Evolutionary conservation across 2,888 invertebrate genomes (phyloP).

Genomic region (Sphinx pinastri): DNA sequence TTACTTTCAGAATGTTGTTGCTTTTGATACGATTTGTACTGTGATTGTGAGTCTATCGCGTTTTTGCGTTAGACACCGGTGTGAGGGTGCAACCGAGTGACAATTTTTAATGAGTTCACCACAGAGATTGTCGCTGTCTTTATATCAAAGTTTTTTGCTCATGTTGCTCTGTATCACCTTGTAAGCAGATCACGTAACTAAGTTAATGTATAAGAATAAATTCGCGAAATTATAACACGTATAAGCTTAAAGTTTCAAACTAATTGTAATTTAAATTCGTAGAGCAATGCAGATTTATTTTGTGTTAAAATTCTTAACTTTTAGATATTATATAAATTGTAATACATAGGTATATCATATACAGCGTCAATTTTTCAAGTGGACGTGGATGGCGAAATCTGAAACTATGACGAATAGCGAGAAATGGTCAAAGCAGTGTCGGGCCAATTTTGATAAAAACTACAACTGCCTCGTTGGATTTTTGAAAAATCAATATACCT

Average conservation of each 20-base stretch:
- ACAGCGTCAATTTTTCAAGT: no score
- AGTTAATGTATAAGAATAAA: constrained; percentile 2
- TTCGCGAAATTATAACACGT: background rate
- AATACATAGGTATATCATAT: background rate
- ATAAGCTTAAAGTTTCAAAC: background rate
- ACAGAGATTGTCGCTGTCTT: constrained; percentile 2
- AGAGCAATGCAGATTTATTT: background rate
- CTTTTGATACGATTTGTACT: background rate
- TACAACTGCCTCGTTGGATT: no score
- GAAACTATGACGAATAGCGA: no score
- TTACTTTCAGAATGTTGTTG: background rate
- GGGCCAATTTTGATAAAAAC: no score
- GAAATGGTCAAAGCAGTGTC: no score
- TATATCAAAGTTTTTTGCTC: constrained; percentile 1
- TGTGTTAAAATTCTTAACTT: background rate
- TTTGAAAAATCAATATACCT: no score
- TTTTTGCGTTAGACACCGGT: constrained; percentile 2
- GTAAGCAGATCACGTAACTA: constrained; percentile 4
- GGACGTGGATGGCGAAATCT: no score
- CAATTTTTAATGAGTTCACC: constrained; percentile 22
- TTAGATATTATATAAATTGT: background rate
- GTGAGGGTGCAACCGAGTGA: constrained; percentile 1
- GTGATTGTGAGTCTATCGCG: background rate
- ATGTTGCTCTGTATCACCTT: background rate
- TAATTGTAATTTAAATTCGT: background rate